Percentiles rank a stretch among this genome's conserved stretches.
Conservation (phyloP, 2,888 invertebrate species). For the Hybos culiciformis region DNA sequence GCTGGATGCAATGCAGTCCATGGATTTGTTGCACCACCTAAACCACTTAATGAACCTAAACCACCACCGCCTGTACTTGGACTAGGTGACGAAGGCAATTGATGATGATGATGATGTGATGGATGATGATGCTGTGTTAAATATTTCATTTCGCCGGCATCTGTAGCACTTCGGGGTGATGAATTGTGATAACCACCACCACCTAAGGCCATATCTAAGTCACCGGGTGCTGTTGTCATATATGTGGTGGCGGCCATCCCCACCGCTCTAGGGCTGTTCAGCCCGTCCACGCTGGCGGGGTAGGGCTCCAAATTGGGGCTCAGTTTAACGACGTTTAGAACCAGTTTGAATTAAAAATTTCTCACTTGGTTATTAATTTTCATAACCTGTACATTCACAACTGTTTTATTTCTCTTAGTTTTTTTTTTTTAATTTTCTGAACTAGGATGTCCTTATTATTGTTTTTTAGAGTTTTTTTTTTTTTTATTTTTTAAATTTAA, state of each 20-base stretch:
- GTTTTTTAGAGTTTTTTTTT: too few species aligned
- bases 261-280: slow-evolving; percentile 50
- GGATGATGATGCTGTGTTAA: slow-evolving; percentile 76
- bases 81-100: slow-evolving; percentile 54
- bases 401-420: too few species aligned
- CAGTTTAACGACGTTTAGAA: slow-evolving; percentile 38
- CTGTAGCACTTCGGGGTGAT: slow-evolving; percentile 72
- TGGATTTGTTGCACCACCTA: slow-evolving; percentile 48
- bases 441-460: too few species aligned
- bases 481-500: too few species aligned
- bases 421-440: too few species aligned
- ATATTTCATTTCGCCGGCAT: slow-evolving; percentile 92
- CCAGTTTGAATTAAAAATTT: slow-evolving; percentile 13
- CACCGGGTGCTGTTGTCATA: slow-evolving; percentile 80
- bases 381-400: too few species aligned
- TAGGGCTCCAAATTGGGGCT: slow-evolving; percentile 40
- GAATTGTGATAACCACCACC: slow-evolving; percentile 65
- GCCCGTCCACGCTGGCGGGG: slow-evolving; percentile 41
- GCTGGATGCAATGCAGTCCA: slow-evolving; percentile 72
- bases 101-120: slow-evolving; percentile 63
- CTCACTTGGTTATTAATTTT: not conserved
- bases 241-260: slow-evolving; percentile 94
- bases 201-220: slow-evolving; percentile 57
- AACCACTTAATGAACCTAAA: slow-evolving; percentile 20
- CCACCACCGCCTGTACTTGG: slow-evolving; percentile 39